Evolutionary conservation across 2,888 invertebrate species (phyloP).

Genomic region (Zonitis immaculata): DNA sequence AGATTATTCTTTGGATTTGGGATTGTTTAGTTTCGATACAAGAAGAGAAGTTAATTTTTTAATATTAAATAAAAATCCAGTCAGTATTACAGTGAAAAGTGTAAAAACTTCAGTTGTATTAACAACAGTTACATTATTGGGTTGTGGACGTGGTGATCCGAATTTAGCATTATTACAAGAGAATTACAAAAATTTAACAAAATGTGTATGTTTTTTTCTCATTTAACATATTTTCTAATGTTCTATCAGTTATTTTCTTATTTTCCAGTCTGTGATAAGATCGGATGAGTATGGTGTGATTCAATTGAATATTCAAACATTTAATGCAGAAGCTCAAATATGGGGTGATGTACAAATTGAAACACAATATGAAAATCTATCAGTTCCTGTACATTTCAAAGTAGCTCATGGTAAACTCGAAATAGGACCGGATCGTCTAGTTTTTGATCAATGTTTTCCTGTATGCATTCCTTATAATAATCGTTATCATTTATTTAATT

Average conservation of each 20-base stretch:
- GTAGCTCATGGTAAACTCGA: conserved; percentile 71
- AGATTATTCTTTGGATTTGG: conserved; percentile 56
- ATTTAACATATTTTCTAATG: background rate
- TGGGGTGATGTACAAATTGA: conserved; percentile 67
- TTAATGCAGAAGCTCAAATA: conserved; percentile 62
- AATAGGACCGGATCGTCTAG: conserved; percentile 62
- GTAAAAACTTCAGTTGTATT: conserved; percentile 59
- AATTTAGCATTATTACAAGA: conserved; percentile 42
- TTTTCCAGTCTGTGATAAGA: conserved; percentile 53
- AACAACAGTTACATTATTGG: conserved; percentile 57
- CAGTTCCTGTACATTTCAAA: conserved; percentile 67
- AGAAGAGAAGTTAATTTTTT: conserved; percentile 68
- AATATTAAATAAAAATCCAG: conserved; percentile 70
- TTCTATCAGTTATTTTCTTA: conserved; percentile 36
- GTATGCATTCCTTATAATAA: conserved; percentile 46
- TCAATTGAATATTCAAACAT: conserved; percentile 64
- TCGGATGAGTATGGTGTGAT: conserved; percentile 65
- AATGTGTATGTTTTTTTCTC: conserved; percentile 33
- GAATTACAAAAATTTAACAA: conserved; percentile 43
- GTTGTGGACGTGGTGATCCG: conserved; percentile 54
- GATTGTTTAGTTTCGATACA: conserved; percentile 59
- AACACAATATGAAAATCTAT: conserved; percentile 65
- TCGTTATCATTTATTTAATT: background rate
- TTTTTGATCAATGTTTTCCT: conserved; percentile 76
- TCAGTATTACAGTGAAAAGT: conserved; percentile 59